phyloP scores from a whole-genome alignment of 2,797 vertebrate genomes.

The Artibeus jamaicensis region DNA sequence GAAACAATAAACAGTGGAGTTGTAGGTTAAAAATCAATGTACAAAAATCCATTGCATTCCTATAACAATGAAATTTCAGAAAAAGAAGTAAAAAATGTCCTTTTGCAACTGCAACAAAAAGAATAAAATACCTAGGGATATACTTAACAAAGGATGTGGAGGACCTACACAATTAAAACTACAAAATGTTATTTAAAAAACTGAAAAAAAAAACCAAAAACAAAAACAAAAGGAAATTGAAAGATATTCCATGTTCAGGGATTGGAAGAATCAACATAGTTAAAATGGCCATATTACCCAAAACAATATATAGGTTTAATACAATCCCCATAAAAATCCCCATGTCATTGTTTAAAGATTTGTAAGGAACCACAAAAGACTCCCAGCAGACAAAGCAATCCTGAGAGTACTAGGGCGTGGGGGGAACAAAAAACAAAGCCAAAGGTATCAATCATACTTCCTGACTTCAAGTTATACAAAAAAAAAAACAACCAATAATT shows the following conservation, averaged over 20 bases:
- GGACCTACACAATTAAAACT: not conserved
- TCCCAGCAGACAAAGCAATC: not conserved
- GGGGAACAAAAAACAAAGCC: not conserved
- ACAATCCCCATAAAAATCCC: not conserved
- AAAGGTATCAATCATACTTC: not conserved
- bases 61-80: not conserved
- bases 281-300: not conserved
- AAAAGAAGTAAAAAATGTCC: not conserved
- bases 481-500: not conserved
- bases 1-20: not conserved
- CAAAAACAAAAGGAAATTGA: not conserved
- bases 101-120: not conserved
- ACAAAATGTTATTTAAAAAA: not conserved
- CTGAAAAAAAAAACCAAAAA: not conserved
- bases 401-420: not conserved
- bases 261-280: not conserved
- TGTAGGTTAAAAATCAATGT: not conserved
- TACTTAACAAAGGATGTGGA: not conserved
- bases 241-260: not conserved
- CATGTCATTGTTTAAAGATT: not conserved
- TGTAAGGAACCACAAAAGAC: not conserved
- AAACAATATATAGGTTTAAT: not conserved
- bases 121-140: not conserved
- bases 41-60: not conserved
- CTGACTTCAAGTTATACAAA: not conserved